Base-by-base conservation (phyloP, 2,888 invertebrate species). In the Chrysodeixis includens region DNA sequence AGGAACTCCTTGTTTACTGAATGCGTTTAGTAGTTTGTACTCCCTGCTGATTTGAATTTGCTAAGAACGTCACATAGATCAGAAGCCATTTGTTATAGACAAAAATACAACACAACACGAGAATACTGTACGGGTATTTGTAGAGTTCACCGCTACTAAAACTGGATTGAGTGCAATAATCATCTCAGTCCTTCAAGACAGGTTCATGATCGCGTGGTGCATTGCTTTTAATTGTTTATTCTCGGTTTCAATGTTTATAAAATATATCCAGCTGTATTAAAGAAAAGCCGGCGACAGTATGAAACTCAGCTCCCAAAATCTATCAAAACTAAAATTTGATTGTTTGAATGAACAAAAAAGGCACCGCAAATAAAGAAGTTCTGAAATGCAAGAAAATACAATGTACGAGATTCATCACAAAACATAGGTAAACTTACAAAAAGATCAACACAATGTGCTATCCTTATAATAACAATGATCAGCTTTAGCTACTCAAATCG, bases 401-500 rank as follows among this genome's bases (percentile, higher is more conserved):
- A 26, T 4, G 26, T 26, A 26, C 26, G 6, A 26, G 26, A 26
- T 26, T 26, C 2, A 26, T 4, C 26, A 26, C 26, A n/a, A n/a
- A n/a, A n/a, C n/a, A n/a, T n/a, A n/a, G n/a, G n/a, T n/a, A n/a
- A n/a, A 26, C 26, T 26, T 26, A 26, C 26, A 26, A 26, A 26
- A 26, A 26, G 26, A 26, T 26, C 3, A 26, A 26, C 26, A 35
- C 14, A 32, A 8, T 32, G 9, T 32, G 10, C 12, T n/a, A 16
- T 9, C 46, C 2, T 7, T 20, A 49, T 20, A 10, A 18, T 20
- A 18, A 18, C 20, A 49, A 10, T 49, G 46, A 9, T 52, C 35
- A 71, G 22, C 69, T 69, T 52, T 30, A 71, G 22, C 69, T 69
- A 66, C 63, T 59, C 56, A 71, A 73, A 66, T 66, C 53, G 64